Conservation (phyloP, 2,797 vertebrate genomes). For the Cynopterus sphinx region DNA sequence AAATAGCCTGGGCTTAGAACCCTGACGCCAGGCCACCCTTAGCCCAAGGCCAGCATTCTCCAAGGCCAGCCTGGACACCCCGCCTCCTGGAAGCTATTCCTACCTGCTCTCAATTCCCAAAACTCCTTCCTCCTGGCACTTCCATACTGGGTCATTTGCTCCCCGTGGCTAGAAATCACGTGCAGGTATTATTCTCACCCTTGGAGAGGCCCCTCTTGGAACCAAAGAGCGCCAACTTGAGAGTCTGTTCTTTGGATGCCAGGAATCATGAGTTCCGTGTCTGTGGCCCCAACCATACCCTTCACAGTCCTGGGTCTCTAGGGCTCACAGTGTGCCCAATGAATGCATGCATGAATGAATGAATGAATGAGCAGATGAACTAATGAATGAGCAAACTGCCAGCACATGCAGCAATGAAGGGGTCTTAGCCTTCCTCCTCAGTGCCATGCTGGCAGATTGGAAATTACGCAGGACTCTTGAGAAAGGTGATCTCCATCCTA, state of each 20-base stretch:
- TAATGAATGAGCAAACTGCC: not conserved
- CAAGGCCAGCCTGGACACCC: not conserved
- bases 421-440: not conserved
- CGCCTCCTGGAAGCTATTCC: not conserved
- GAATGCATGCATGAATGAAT: accelerated
- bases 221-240: not conserved
- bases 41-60: not conserved
- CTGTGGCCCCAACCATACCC: not conserved
- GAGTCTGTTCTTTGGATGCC: not conserved
- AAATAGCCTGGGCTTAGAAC: not conserved
- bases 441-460: not conserved
- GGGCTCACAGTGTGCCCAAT: not conserved
- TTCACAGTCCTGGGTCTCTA: not conserved
- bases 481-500: not conserved
- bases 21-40: not conserved
- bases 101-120: not conserved
- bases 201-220: not conserved
- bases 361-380: not conserved
- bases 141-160: not conserved
- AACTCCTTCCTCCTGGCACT: not conserved
- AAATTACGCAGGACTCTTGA: not conserved
- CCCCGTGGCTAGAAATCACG: not conserved
- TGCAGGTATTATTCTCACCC: not conserved
- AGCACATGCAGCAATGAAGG: not conserved
- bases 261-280: not conserved